Conservation (phyloP, 1,140 invertebrate species). For the Drosophila guanche region DNA sequence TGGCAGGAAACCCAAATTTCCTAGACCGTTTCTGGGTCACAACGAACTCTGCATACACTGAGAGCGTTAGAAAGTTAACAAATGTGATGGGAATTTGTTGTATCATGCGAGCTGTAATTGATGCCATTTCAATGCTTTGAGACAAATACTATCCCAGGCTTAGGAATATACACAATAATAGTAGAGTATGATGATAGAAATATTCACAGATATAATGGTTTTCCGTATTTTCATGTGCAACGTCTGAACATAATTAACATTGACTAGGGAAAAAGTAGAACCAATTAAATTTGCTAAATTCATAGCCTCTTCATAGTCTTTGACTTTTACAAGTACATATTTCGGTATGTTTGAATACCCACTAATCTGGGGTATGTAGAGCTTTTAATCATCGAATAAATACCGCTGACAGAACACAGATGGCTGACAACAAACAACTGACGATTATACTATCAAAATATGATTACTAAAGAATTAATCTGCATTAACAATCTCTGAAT, state of each 20-base stretch:
- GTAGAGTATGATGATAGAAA: background rate
- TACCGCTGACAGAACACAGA: background rate
- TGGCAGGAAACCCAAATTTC: constrained; percentile 16
- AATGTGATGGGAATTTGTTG: background rate
- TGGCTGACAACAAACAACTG: background rate
- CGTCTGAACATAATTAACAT: constrained; percentile 32
- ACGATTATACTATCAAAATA: background rate
- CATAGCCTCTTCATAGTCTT: constrained; percentile 34
- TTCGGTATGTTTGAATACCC: constrained; percentile 1
- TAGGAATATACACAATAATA: background rate
- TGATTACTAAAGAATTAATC: background rate
- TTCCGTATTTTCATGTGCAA: constrained; percentile 12
- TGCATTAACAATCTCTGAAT: no score
- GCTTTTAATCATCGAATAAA: background rate
- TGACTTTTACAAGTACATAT: constrained; percentile 21
- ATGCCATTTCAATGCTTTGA: constrained; percentile 18
- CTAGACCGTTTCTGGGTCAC: background rate
- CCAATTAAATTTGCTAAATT: constrained; percentile 38
- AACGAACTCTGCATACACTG: constrained; percentile 22
- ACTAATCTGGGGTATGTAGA: constrained; percentile 12
- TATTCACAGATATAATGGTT: constrained; percentile 10
- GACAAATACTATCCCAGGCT: constrained; percentile 17
- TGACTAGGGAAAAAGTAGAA: constrained; percentile 26
- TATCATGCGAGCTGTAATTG: constrained; percentile 24
- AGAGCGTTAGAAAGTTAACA: background rate